Percentiles rank a stretch among this genome's conserved stretches.
phyloP scores from a whole-genome alignment of 2,888 invertebrate species.

The Dasypolia templi region DNA sequence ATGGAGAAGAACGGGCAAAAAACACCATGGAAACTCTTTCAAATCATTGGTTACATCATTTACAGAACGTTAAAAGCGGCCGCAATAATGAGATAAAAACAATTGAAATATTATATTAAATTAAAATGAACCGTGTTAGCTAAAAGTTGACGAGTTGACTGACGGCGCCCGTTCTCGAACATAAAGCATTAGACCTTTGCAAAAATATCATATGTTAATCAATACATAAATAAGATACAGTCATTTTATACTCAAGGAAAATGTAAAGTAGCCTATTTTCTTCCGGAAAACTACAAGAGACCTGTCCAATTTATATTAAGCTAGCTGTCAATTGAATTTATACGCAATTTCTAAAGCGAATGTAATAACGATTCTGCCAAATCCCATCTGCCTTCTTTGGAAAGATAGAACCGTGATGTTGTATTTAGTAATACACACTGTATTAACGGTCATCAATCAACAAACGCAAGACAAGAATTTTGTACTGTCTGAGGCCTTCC shows the following conservation, averaged over 20 bases:
- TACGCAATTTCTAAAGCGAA: slow-evolving; percentile 7
- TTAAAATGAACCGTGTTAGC: too few species aligned
- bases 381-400: background rate
- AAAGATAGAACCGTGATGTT: background rate
- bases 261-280: background rate
- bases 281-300: background rate
- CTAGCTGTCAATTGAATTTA: slow-evolving; percentile 33
- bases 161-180: too few species aligned
- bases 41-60: too few species aligned
- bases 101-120: too few species aligned
- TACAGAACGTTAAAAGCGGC: too few species aligned
- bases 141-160: too few species aligned
- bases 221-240: background rate
- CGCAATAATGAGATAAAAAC: too few species aligned
- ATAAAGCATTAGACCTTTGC: too few species aligned
- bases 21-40: too few species aligned
- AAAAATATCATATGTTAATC: background rate
- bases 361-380: slow-evolving; percentile 1
- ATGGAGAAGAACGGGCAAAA: too few species aligned
- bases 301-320: slow-evolving; percentile 10
- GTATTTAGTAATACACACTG: background rate
- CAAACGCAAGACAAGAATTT: too few species aligned
- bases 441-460: background rate
- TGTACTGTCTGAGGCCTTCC: background rate
- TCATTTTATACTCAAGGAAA: background rate